Evolutionary conservation across 2,113 vertebrate genomes (phyloP).

Genomic region (Mellivora capensis): DNA sequence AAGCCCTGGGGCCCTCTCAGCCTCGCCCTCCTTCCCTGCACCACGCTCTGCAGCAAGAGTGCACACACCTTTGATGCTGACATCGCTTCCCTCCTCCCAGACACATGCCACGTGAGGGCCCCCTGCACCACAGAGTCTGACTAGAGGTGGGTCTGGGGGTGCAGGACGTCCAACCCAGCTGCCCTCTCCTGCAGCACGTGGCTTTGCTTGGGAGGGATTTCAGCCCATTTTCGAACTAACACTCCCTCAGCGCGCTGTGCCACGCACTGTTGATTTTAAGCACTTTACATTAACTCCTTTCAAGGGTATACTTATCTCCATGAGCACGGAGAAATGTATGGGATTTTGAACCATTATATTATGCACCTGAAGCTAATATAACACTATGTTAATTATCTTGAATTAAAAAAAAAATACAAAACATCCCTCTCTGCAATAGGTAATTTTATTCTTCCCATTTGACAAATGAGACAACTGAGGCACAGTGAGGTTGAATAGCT

Average conservation of each 20-base stretch:
- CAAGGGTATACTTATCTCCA: neutral
- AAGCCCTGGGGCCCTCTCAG: neutral
- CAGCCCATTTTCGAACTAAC: neutral
- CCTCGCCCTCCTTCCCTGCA: neutral
- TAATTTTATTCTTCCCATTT: neutral
- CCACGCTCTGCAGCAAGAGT: neutral
- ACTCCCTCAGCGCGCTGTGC: neutral
- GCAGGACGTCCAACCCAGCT: neutral
- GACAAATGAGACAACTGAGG: neutral
- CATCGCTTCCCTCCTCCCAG: neutral
- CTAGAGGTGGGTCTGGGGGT: neutral
- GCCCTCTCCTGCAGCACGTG: accelerated
- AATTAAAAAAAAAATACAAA: neutral
- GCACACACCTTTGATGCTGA: neutral
- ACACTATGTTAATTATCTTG: neutral
- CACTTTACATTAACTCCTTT: neutral
- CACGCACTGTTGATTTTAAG: neutral
- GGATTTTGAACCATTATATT: neutral
- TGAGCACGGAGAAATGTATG: neutral
- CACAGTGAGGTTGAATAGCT: neutral
- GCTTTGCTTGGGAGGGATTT: neutral
- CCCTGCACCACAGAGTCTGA: accelerated
- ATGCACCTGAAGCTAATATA: neutral
- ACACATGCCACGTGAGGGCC: too few relatives aligned
- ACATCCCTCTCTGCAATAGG: neutral